Conservation (phyloP, 2,888 invertebrate genomes). For the Meteorus colon region DNA sequence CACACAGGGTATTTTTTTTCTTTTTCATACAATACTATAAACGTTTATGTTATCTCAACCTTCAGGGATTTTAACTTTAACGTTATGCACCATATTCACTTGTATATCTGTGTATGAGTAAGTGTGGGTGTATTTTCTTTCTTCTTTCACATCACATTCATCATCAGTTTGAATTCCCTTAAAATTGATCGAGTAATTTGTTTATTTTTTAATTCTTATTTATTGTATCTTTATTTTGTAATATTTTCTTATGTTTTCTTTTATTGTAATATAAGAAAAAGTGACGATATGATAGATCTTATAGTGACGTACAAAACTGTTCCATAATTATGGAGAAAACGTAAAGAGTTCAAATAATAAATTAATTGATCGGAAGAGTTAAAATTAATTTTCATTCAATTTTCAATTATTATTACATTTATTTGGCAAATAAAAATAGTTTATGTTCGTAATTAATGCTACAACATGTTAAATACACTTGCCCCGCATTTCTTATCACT, state of each 20-base stretch:
- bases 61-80: slow-evolving; percentile 36
- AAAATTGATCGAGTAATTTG: slow-evolving; percentile 53
- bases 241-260: slow-evolving; percentile 49
- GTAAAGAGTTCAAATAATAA: slow-evolving; percentile 12
- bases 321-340: slow-evolving; percentile 37
- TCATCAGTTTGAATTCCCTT: slow-evolving; percentile 48
- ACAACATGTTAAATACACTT: not conserved
- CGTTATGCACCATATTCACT: slow-evolving; percentile 40
- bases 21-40: slow-evolving; percentile 10
- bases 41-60: slow-evolving; percentile 21
- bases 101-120: not conserved
- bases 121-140: slow-evolving; percentile 10
- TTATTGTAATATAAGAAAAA: slow-evolving; percentile 61
- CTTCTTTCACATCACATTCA: slow-evolving; percentile 39
- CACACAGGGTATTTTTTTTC: not conserved
- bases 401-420: not conserved
- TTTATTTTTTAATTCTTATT: slow-evolving; percentile 51
- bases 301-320: slow-evolving; percentile 55
- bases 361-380: not conserved
- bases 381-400: not conserved
- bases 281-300: slow-evolving; percentile 66
- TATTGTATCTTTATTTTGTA: slow-evolving; percentile 56
- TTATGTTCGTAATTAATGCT: slow-evolving; percentile 1
- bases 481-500: slow-evolving; percentile 27
- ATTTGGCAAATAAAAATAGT: slow-evolving; percentile 15